phyloP scores from a whole-genome alignment of 1,140 invertebrate genomes.

The Bombus pyrosoma region DNA sequence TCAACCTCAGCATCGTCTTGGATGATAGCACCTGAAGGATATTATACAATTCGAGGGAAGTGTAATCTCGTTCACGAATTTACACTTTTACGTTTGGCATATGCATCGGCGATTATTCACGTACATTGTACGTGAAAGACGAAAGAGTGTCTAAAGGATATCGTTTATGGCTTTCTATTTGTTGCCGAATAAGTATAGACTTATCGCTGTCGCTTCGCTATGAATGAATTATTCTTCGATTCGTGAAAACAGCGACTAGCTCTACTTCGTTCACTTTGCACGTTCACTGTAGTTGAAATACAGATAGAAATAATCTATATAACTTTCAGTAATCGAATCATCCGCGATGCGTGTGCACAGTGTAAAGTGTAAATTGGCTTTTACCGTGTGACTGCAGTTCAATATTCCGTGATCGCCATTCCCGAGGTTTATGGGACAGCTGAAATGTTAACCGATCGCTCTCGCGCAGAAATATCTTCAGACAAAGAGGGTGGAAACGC shows the following conservation, averaged over 20 bases:
- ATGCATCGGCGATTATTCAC: no score
- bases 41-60: not conserved
- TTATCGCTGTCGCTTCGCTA: no score
- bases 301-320: not conserved
- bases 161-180: no score
- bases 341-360: not conserved
- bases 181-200: no score
- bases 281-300: not conserved
- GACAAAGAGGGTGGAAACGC: not conserved
- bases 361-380: not conserved
- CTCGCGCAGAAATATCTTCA: not conserved
- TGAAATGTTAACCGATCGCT: not conserved
- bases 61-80: not conserved
- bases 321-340: not conserved
- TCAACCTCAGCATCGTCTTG: not conserved
- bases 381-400: not conserved
- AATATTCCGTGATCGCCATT: not conserved
- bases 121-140: no score
- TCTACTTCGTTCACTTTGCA: not conserved
- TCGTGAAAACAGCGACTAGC: not conserved
- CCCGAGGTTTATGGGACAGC: not conserved
- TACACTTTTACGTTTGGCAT: no score
- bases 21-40: not conserved
- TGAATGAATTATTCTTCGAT: not conserved
- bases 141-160: no score